Conservation (phyloP, 2,113 vertebrate genomes). For the Dromiciops gliroides region DNA sequence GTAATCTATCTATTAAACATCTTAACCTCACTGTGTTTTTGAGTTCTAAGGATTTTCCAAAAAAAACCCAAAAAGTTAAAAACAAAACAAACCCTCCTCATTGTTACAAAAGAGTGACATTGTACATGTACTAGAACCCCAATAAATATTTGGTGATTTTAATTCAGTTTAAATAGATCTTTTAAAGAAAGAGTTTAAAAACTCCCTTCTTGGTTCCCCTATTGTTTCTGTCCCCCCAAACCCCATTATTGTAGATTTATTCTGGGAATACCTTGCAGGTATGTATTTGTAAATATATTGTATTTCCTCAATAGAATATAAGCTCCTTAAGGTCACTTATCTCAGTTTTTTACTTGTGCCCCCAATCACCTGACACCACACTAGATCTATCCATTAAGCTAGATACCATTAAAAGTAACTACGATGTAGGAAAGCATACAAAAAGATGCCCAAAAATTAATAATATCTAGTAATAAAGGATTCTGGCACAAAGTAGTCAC, state of each 20-base stretch:
- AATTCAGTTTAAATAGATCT: conserved; percentile 22
- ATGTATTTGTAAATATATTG: not conserved
- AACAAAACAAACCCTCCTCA: not conserved
- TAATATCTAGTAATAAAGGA: not conserved
- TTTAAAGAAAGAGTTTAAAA: conserved; percentile 19
- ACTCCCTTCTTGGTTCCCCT: not conserved
- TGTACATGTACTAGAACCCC: not conserved
- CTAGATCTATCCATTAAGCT: not conserved
- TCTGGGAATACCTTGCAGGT: not conserved
- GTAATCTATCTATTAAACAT: not conserved
- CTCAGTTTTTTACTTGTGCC: not conserved
- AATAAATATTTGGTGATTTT: not conserved
- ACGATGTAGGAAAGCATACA: not conserved
- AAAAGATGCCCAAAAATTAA: not conserved
- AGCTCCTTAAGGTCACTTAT: not conserved
- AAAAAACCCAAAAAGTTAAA: too few relatives aligned
- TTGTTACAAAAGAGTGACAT: conserved; percentile 18
- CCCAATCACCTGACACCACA: not conserved
- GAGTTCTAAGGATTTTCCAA: conserved; percentile 11
- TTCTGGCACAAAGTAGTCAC: not conserved
- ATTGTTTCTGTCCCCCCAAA: not conserved
- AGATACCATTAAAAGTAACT: not conserved
- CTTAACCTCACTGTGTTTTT: not conserved
- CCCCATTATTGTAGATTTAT: not conserved
- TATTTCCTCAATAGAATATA: not conserved